Base-by-base conservation (phyloP, 2,113 vertebrate species). In the Rhinoptilus africanus region DNA sequence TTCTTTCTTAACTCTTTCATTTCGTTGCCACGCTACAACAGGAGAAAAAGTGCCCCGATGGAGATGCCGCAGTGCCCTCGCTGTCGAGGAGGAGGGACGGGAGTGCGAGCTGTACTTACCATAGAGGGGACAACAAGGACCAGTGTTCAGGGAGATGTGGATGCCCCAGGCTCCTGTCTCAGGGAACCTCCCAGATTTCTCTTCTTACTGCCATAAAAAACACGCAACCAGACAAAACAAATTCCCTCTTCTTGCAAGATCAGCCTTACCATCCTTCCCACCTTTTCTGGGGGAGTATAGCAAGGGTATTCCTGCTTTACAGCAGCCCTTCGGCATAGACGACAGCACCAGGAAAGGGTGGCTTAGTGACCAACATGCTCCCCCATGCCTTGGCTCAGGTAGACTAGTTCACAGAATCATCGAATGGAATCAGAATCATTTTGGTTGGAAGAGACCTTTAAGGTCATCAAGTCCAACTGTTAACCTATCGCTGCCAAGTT, bases 11-110 rank as follows among this genome's bases (percentile, higher is more conserved):
- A 73, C 24, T 53, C 66, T 37, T 69, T 21, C 28, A 14, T 73
- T 91, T 86, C 8, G 6, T 37, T 0, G 0, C 20, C 30, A 11
- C 0, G 0, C 14, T 57, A 20, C 28, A 37, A 20, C 18, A 30
- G 0, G 6, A 12, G 73, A 86, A 35, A 41, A 80, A 23, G 9
- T 8, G 1, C 12, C 1, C 8, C 17, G 39, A 14, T 37, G 39
- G 28, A 37, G 48, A 56, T 43, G 62, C 37, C 18, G 1, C 1
- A 0, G 43, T 74, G 32, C 39, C n/a, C 53, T 28, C 1, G 0
- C 34, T 45, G 45, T 27, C 6, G 12, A 71, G 35, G 48, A 79
- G 47, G 8, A 37, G 20, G 26, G 73, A 37, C 17, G 0, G 20
- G 9, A 5, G 16, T 9, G 34, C 1, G 6, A 77, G 20, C 54